Evolutionary conservation across 2,888 invertebrate genomes (phyloP), one percentile per base, ranked within the genome.

Genomic region (Kuschelorhynchus macadamiae): DNA sequence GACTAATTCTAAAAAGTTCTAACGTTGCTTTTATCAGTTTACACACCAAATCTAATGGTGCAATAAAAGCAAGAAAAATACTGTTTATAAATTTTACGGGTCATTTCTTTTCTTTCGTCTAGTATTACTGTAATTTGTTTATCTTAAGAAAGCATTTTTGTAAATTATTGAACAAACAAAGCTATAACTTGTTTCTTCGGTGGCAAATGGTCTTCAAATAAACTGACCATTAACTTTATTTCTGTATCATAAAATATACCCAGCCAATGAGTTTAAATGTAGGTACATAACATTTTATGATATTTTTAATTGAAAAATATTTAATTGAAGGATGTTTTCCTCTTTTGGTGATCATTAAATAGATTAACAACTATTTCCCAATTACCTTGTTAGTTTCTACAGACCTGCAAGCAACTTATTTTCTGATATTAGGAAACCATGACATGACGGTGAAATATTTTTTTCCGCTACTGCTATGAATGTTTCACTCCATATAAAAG

Each of bases 51-150:
- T 33, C n/a, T 7, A 33, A 33, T 30, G 14, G 11, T 39, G 52
- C 1, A 52, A 12, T 52, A 39, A 52, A 39, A 52, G 11, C 52
- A 20, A 52, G 39, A 21, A 39, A 14, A 39, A 20, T 50, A 33
- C 36, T 52, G 52, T 52, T 39, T 52, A 39, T 14, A 20, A 33
- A 14, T 52, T 21, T 36, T 52, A 36, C 21, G 36, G 12, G 33
- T 7, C 25, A 7, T 25, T 25, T n/a, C n/a, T n/a, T n/a, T n/a
- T n/a, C n/a, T n/a, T n/a, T n/a, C n/a, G n/a, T n/a, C 25, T 14
- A 36, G 32, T 17, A 52, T 39, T 52, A 52, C 39, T 14, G 39
- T 52, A 52, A 52, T 52, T 52, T 52, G 21, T 20, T 52, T 52
- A 52, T 52, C 52, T 52, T 52, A 20, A 16, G 12, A 39, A 20